These are phyloP conservation scores for Caprella mutica DNA, from an alignment of 2,888 invertebrate genomes.

Conservation along the genomic window DNA sequence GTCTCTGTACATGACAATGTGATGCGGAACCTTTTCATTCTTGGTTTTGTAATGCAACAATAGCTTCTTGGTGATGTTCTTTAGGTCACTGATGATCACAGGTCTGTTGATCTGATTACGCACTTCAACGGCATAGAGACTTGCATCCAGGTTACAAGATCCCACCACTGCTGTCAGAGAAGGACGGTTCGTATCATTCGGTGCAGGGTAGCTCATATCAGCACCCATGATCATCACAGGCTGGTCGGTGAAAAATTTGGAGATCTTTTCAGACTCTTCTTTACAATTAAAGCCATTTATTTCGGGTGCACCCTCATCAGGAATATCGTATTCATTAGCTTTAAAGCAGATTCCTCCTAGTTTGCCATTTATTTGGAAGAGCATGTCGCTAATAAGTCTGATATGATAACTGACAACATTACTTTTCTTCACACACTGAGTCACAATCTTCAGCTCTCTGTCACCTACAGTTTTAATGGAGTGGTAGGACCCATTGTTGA, in stretches of 20 bases:
- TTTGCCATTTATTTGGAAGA: slow-evolving; percentile 60
- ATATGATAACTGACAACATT: slow-evolving; percentile 39
- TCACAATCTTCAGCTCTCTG: slow-evolving; percentile 38
- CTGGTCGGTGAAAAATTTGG: too few species aligned
- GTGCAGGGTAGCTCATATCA: slow-evolving; percentile 83
- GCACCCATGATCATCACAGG: slow-evolving; percentile 68
- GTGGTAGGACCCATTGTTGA: too few species aligned
- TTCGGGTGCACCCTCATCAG: too few species aligned
- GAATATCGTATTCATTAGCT: too few species aligned
- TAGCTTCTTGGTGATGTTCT: slow-evolving; percentile 52
- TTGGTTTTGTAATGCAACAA: slow-evolving; percentile 49
- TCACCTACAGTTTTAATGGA: slow-evolving; percentile 41
- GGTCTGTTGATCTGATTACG: slow-evolving; percentile 60
- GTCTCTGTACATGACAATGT: slow-evolving; percentile 62
- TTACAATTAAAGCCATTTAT: too few species aligned
- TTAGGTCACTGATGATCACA: slow-evolving; percentile 64
- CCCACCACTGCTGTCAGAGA: slow-evolving; percentile 49
- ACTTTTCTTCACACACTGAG: slow-evolving; percentile 40
- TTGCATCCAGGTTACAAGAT: slow-evolving; percentile 37
- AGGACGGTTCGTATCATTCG: slow-evolving; percentile 56
- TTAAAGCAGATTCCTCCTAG: slow-evolving; percentile 65
- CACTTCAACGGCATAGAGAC: slow-evolving; percentile 50
- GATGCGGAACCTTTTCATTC: slow-evolving; percentile 47
- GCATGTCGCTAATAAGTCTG: slow-evolving; percentile 57
- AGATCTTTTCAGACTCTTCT: too few species aligned